Evolutionary conservation across 2,113 vertebrate genomes (phyloP).

Genomic region (Oophaga pumilio): DNA sequence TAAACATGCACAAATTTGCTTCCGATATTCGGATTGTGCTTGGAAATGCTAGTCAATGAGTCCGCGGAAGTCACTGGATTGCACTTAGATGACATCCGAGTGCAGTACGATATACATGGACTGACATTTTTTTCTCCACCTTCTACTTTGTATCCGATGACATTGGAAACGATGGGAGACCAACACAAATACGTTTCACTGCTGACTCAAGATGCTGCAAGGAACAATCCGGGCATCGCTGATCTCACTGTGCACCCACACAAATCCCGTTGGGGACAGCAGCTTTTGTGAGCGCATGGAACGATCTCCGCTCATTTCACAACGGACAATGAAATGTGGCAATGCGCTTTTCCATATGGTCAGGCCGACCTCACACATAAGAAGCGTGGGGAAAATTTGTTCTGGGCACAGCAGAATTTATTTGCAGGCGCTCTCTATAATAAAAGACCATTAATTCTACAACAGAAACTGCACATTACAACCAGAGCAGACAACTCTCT

Average conservation of each 20-base stretch:
- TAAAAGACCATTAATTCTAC: background rate
- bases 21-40: too few relatives aligned
- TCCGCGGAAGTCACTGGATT: too few relatives aligned
- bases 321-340: background rate
- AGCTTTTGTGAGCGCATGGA: background rate
- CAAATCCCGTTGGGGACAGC: background rate
- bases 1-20: too few relatives aligned
- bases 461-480: too few relatives aligned
- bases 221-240: background rate
- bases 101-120: too few relatives aligned
- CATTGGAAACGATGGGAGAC: too few relatives aligned
- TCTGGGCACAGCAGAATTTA: background rate
- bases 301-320: background rate
- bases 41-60: too few relatives aligned
- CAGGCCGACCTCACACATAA: slow-evolving; percentile 10
- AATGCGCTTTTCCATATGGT: background rate
- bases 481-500: too few relatives aligned
- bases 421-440: background rate
- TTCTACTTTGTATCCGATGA: too few relatives aligned
- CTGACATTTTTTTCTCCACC: too few relatives aligned
- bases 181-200: too few relatives aligned
- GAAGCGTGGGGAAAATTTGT: background rate
- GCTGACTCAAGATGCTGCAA: background rate
- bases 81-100: too few relatives aligned
- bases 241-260: background rate